A percentile compares a stretch with the other conserved stretches of the same genome.
Evolutionary conservation across 2,113 vertebrate genomes (phyloP).

Genomic region (Urocolius indicus): DNA sequence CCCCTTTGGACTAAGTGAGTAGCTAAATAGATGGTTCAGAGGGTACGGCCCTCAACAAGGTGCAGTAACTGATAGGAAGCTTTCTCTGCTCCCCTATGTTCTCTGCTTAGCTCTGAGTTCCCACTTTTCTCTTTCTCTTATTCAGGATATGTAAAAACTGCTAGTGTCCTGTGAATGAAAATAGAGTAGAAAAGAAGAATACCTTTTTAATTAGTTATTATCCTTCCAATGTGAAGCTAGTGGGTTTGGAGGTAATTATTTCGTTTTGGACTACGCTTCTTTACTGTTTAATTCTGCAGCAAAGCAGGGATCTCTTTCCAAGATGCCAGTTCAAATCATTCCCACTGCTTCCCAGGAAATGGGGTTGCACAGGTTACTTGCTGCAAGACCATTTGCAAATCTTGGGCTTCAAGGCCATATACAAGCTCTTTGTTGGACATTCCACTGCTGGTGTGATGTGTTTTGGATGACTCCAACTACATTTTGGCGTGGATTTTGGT

Average conservation of each 20-base stretch:
- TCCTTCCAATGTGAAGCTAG: neutral
- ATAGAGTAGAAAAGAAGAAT: neutral
- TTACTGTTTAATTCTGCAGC: neutral
- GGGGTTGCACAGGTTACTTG: neutral
- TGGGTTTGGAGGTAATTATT: neutral
- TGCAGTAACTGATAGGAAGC: neutral
- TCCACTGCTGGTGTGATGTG: neutral
- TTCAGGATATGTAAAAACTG: neutral
- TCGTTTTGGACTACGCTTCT: neutral
- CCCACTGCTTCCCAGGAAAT: neutral
- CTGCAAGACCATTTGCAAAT: neutral
- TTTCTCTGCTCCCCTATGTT: neutral
- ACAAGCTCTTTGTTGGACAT: neutral
- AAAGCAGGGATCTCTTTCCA: neutral
- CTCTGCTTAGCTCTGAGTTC: neutral
- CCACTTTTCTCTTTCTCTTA: neutral
- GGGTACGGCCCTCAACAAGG: neutral
- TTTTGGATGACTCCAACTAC: too few relatives aligned
- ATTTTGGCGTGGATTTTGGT: too few relatives aligned
- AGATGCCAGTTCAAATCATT: neutral
- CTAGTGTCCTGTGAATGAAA: neutral
- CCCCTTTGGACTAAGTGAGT: neutral
- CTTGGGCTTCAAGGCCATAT: neutral
- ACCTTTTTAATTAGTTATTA: neutral
- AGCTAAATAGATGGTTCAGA: neutral